Base-by-base conservation (phyloP, 2,113 vertebrate genomes). In the Tragelaphus buxtoni region DNA sequence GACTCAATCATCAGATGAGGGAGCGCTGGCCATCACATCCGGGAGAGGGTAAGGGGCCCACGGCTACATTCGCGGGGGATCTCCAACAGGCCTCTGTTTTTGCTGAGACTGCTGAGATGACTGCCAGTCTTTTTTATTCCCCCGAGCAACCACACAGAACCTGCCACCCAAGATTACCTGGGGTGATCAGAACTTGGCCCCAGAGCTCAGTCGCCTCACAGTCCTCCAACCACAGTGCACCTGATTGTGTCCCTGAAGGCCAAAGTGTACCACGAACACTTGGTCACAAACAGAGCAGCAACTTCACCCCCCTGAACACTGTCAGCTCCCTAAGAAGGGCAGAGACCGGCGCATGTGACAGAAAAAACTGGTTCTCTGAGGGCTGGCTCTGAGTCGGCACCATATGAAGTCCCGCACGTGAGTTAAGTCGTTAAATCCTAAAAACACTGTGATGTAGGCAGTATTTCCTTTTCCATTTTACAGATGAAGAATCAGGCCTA, bases 211-310 rank as follows among this genome's bases (percentile, higher is more conserved):
- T 82, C 42, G 5, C 47, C 22, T 58, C 58, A 87, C 53, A 30
- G 2, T 30, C 69, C 45, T 60, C 79, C 61, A 56, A 79, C 63
- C 6, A 60, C 56, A 51, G 51, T 10, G 51, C 0, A 0, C 39
- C 26, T 16, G 17, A 58, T 11, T 30, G n/a, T 82, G 77, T 88
- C 32, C 74, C 60, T 51, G 49, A 69, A 89, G 24, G 56, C 9
- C 83, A 74, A 90, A 17, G 18, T 49, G 65, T 16, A 30, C 49
- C 72, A 76, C 7, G 88, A 94, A 94, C 80, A 82, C 35, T 56
- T 69, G 22, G 28, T 77, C 39, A 61, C 58, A 90, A 82, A 94
- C 22, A 45, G 12, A 58, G 20, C n/a, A 80, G 26, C 55, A 30
- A 7, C 13, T 35, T 17, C 2, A 9, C 35, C 58, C 42, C 51